These are phyloP conservation scores for Hyperoplus immaculatus DNA, from an alignment of 2,797 vertebrate genomes.

Conservation along the genomic window DNA sequence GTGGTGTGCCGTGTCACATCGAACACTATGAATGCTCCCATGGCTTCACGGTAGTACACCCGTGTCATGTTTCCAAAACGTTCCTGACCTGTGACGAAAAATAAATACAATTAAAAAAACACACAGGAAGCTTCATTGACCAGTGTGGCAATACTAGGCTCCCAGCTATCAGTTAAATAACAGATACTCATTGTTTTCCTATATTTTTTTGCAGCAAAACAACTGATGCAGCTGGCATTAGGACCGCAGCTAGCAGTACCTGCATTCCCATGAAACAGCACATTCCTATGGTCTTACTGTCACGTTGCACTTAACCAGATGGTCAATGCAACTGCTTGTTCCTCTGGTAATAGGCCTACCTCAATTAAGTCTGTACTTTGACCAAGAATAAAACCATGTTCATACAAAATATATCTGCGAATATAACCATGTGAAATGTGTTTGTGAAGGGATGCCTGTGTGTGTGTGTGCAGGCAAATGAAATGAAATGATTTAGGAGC, in stretches of 20 bases:
- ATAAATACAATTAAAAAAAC: slow-evolving; percentile 29
- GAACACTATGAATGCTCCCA: slow-evolving; percentile 97
- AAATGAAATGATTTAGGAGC: slow-evolving; percentile 15
- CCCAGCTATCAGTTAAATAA: slow-evolving; percentile 15
- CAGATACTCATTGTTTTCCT: slow-evolving; percentile 52
- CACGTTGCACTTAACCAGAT: slow-evolving; percentile 53
- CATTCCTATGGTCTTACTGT: slow-evolving; percentile 70
- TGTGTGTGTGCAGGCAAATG: neutral
- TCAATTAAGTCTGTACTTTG: slow-evolving; percentile 38
- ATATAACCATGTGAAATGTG: neutral
- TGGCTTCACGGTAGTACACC: slow-evolving; percentile 98
- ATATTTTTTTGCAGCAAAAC: slow-evolving; percentile 36
- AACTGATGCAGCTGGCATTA: slow-evolving; percentile 38
- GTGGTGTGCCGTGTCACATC: slow-evolving; percentile 95
- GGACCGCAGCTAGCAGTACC: slow-evolving; percentile 16
- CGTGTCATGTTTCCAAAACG: slow-evolving; percentile 99
- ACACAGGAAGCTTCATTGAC: slow-evolving; percentile 16
- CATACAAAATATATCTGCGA: neutral
- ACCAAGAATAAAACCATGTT: neutral
- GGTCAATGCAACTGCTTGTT: slow-evolving; percentile 59
- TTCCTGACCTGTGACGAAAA: slow-evolving; percentile 90
- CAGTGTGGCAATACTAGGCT: neutral
- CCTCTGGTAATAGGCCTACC: slow-evolving; percentile 23
- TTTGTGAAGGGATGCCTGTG: neutral
- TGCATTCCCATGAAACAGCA: slow-evolving; percentile 64